Base-by-base conservation (phyloP, 1,140 invertebrate genomes). In the Lerema accius region DNA sequence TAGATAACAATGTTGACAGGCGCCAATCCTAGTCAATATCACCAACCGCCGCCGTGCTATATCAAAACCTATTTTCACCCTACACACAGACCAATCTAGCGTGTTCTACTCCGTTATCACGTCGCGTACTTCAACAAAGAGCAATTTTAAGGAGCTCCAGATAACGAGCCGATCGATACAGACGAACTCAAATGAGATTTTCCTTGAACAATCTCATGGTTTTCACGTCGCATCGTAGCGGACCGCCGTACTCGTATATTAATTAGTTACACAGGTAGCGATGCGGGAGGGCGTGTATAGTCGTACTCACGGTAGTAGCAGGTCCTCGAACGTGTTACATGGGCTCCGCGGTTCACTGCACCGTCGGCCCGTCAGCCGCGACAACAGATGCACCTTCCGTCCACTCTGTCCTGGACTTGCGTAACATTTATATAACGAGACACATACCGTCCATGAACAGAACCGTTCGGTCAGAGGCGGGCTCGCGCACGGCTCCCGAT, bases 361-460 rank as follows among this genome's bases (percentile, higher is more conserved):
- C 78, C 71, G 58, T 62, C 65, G 70, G 71, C 72, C 71, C 72
- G 73, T 73, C 58, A 67, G 63, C 66, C 62, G 61, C 49, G 73
- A 67, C 26, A 49, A 49, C 69, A 56, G 76, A 78, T 73, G 73
- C 81, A 79, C 82, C 83, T 75, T 71, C 66, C 71, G 63, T 67
- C 65, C 80, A 81, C 79, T 72, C 64, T 68, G 76, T 79, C 77
- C 72, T 73, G 60, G 78, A 78, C 79, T 88, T 83, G 82, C 82
- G 82, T 87, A 89, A 88, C 86, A 90, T 89, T 86, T 88, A 89
- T 84, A 83, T 84, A 82, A 86, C 78, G 68, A 78, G 63, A 73
- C 84, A 87, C 83, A 84, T 80, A 67, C 71, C 71, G 71, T 67
- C 65, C 76, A 71, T 63, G 69, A 72, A 74, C 69, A 62, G 61